phyloP scores from a whole-genome alignment of 1,140 invertebrate genomes.

The Elysia chlorotica region DNA sequence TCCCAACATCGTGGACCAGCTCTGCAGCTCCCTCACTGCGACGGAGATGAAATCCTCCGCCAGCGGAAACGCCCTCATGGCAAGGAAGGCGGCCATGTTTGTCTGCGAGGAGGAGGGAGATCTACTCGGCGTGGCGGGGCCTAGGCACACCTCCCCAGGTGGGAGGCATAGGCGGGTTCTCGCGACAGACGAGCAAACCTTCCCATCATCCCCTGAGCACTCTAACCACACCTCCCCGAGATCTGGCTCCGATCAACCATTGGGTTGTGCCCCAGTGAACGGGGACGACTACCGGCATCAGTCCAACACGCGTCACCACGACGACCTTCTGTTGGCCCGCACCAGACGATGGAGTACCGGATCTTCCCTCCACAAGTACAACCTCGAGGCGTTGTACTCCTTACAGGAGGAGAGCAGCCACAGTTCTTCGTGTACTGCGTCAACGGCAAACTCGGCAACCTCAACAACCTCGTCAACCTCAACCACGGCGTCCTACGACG shows the following conservation, averaged over 20 bases:
- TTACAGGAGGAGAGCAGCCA: constrained; percentile 45
- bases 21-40: constrained; percentile 9
- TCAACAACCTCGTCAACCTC: constrained; percentile 28
- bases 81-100: too few relatives aligned
- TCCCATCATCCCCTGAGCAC: neutral
- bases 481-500: neutral
- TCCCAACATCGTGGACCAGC: neutral
- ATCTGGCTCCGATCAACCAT: neutral
- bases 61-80: constrained; percentile 16
- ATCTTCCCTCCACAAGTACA: constrained; percentile 22
- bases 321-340: too few relatives aligned
- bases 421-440: too few relatives aligned
- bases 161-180: too few relatives aligned
- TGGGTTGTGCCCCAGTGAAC: neutral
- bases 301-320: too few relatives aligned
- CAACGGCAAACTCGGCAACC: neutral
- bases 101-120: too few relatives aligned
- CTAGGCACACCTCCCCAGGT: neutral
- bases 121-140: neutral
- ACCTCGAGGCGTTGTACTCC: constrained; percentile 40
- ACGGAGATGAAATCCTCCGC: constrained; percentile 14
- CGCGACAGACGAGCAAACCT: too few relatives aligned
- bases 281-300: neutral
- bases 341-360: constrained; percentile 25
- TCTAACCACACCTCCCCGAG: neutral